phyloP scores from a whole-genome alignment of 92 coral and sea anemone genomes.

The Pocillopora grandis region DNA sequence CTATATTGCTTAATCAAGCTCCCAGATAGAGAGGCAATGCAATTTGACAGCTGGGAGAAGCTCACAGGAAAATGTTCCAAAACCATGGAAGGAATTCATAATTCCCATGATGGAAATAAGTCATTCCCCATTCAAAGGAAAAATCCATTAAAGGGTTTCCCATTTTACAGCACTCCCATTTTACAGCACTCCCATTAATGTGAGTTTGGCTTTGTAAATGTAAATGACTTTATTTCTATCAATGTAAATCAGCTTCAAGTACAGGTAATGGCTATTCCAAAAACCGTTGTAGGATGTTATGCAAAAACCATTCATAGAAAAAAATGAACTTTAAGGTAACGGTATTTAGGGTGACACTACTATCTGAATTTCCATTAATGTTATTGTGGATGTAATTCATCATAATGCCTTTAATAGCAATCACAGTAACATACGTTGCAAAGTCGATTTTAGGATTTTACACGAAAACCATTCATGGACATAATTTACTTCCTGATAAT shows the following conservation, averaged over 20 bases:
- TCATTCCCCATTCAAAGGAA: not conserved
- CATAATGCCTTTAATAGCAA: too few relatives aligned
- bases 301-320: slow-evolving; percentile 15
- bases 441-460: too few relatives aligned
- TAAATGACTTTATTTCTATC: slow-evolving; percentile 10
- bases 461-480: too few relatives aligned
- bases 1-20: too few relatives aligned
- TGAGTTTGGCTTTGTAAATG: slow-evolving; percentile 1
- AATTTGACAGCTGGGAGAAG: too few relatives aligned
- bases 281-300: not conserved
- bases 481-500: too few relatives aligned
- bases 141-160: slow-evolving; percentile 22
- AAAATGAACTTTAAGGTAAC: not conserved
- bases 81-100: slow-evolving; percentile 6
- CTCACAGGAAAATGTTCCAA: slow-evolving; percentile 25
- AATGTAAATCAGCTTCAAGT: slow-evolving; percentile 25
- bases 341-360: not conserved
- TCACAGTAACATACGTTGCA: too few relatives aligned
- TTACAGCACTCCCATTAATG: slow-evolving; percentile 9
- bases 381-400: too few relatives aligned
- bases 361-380: too few relatives aligned
- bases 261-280: slow-evolving; percentile 8
- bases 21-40: too few relatives aligned
- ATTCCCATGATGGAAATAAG: slow-evolving; percentile 6
- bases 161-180: not conserved